Conservation (phyloP, 2,888 invertebrate species). For the Deroplatys truncata region DNA sequence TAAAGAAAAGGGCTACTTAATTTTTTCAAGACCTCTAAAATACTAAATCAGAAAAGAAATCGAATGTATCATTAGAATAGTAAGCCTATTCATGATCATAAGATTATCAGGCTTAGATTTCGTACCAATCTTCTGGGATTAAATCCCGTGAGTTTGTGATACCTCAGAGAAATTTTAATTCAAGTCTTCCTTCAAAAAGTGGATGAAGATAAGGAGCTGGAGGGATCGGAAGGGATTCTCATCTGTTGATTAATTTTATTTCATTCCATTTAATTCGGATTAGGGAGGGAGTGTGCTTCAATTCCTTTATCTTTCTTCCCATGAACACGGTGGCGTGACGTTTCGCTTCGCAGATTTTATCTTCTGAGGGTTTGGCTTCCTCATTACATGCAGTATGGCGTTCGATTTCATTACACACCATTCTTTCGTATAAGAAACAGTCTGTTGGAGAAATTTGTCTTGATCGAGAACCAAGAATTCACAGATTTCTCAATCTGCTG, state of each 20-base stretch:
- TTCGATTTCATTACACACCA: not conserved
- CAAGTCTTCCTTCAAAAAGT: not conserved
- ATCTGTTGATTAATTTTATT: constrained; percentile 6
- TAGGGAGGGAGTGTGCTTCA: not conserved
- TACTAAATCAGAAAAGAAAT: too few relatives aligned
- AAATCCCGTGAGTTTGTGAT: not conserved
- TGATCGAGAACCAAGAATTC: too few relatives aligned
- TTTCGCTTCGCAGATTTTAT: not conserved
- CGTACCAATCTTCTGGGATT: not conserved
- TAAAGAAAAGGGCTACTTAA: too few relatives aligned
- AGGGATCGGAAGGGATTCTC: not conserved
- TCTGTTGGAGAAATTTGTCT: too few relatives aligned
- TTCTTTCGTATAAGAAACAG: too few relatives aligned
- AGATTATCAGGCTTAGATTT: not conserved
- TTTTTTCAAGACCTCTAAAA: too few relatives aligned
- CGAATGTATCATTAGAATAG: too few relatives aligned
- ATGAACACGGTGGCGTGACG: not conserved
- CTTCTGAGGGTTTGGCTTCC: not conserved
- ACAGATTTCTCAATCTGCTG: too few relatives aligned
- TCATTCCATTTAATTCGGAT: constrained; percentile 13
- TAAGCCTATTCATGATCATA: too few relatives aligned
- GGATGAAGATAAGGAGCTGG: not conserved
- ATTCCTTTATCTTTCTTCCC: not conserved
- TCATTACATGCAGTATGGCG: not conserved
- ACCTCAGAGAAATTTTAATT: not conserved